Conservation (phyloP, 1,140 invertebrate genomes). For the Mercenaria mercenaria region DNA sequence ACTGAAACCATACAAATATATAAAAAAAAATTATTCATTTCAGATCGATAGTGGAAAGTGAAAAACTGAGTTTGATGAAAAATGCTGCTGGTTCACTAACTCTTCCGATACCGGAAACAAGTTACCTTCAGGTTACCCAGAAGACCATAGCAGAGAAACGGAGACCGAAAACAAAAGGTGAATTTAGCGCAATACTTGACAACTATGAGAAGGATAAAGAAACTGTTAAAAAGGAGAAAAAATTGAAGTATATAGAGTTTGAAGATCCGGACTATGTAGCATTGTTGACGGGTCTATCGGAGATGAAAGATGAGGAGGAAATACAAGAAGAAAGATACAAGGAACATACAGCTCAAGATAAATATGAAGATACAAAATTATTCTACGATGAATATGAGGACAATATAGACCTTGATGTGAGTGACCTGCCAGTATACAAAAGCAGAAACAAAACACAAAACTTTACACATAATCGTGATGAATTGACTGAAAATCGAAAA, state of each 20-base stretch:
- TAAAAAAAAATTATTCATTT: no score
- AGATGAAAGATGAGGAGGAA: background rate
- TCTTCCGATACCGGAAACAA: background rate
- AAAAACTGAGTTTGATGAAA: conserved; percentile 13
- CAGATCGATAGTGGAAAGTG: conserved; percentile 35
- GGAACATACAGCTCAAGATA: background rate
- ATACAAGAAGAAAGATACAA: background rate
- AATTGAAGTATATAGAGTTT: background rate
- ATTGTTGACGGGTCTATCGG: conserved; percentile 5
- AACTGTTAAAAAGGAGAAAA: background rate
- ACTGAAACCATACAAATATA: no score
- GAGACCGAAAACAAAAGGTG: background rate
- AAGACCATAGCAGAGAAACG: conserved; percentile 9
- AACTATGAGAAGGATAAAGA: background rate
- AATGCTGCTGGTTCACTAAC: conserved; percentile 29
- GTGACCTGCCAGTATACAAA: no score
- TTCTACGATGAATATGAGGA: conserved; percentile 3
- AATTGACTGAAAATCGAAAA: no score
- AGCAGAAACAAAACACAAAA: no score
- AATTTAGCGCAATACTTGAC: conserved; percentile 48
- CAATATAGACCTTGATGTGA: background rate
- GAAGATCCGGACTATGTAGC: background rate
- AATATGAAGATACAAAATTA: background rate
- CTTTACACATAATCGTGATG: no score
- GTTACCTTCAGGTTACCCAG: background rate